These are phyloP conservation scores for Drosophila navojoa DNA, from an alignment of 1,140 invertebrate genomes.

Conservation along the genomic window DNA sequence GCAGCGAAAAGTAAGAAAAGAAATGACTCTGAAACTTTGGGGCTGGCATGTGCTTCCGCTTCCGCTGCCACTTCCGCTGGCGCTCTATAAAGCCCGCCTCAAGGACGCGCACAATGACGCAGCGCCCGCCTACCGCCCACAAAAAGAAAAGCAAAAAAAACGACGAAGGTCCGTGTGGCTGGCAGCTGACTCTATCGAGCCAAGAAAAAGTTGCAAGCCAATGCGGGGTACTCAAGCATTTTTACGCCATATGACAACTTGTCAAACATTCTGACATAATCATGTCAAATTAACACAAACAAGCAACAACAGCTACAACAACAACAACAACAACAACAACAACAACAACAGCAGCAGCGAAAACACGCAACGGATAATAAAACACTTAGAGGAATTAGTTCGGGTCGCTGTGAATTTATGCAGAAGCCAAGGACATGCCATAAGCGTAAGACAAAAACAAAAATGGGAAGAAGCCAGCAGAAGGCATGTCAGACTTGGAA, in stretches of 20 bases:
- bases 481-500: neutral
- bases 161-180: neutral
- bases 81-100: constrained; percentile 20
- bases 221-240: neutral
- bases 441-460: neutral
- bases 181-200: neutral
- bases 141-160: neutral
- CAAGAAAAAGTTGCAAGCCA: constrained; percentile 24
- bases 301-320: constrained; percentile 20
- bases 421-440: constrained; percentile 38
- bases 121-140: neutral
- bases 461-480: neutral
- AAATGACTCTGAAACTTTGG: constrained; percentile 30
- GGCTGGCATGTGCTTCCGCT: constrained; percentile 64
- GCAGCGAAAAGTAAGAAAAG: constrained; percentile 4
- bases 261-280: constrained; percentile 81
- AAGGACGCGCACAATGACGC: constrained; percentile 33
- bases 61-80: constrained; percentile 51
- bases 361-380: constrained; percentile 57
- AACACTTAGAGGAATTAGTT: constrained; percentile 71
- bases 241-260: constrained; percentile 67
- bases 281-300: constrained; percentile 80
- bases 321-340: constrained; percentile 8
- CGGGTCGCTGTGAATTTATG: constrained; percentile 26
- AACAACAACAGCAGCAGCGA: constrained; percentile 11